Evolutionary conservation across 2,113 vertebrate species (phyloP).

Genomic region (Phalacrocorax carbo): DNA sequence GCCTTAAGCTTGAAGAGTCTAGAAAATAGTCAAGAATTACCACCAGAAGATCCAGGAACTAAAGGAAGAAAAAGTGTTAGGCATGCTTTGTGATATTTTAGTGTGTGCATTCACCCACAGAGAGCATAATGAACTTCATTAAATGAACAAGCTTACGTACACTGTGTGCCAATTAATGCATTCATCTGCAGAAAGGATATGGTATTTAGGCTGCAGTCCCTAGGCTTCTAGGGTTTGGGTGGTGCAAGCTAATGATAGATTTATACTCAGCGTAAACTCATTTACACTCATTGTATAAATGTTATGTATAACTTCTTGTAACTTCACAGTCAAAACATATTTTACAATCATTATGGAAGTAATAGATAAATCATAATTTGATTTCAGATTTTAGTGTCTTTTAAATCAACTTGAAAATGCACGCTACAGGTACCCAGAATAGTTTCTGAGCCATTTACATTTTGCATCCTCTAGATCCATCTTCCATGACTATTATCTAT

Average conservation of each 20-base stretch:
- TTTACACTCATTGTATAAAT: background rate
- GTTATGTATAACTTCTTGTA: background rate
- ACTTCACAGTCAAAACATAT: background rate
- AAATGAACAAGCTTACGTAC: constrained; percentile 27
- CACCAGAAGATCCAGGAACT: background rate
- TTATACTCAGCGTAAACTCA: background rate
- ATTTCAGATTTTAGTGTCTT: background rate
- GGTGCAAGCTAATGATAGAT: constrained; percentile 31
- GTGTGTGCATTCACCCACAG: background rate
- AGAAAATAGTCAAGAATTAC: constrained; percentile 15
- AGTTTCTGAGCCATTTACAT: background rate
- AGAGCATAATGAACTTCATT: constrained; percentile 6
- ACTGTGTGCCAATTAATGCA: constrained; percentile 24
- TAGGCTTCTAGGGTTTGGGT: background rate
- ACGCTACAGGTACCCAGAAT: background rate
- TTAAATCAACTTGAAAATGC: background rate
- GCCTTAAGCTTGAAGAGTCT: background rate
- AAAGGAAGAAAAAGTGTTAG: background rate
- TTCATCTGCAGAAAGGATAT: constrained; percentile 30
- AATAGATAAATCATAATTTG: background rate
- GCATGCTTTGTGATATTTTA: background rate
- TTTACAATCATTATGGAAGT: background rate
- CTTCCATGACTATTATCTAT: background rate
- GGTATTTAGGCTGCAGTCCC: background rate
- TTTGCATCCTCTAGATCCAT: background rate